phyloP scores from a whole-genome alignment of 2,888 invertebrate species.

The Pemphredon lugubris region DNA sequence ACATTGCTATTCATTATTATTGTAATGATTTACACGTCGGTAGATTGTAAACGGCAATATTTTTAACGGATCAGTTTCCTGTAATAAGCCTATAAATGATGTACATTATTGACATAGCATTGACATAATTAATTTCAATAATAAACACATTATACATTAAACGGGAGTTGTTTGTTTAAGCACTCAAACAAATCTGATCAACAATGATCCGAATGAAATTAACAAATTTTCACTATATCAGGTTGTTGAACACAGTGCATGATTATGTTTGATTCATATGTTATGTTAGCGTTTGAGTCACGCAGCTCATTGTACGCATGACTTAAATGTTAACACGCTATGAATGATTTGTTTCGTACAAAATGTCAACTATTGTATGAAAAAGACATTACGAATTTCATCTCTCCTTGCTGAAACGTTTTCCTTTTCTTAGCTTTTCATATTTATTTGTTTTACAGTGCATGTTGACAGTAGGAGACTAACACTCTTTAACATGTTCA shows the following conservation, averaged over 20 bases:
- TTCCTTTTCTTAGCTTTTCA: neutral
- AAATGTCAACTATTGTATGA: no score
- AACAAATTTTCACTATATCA: no score
- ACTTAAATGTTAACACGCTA: no score
- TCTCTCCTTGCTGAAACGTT: neutral
- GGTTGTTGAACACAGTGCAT: no score
- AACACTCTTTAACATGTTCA: no score
- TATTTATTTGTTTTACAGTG: neutral
- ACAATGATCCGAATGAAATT: neutral
- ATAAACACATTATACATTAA: constrained; percentile 5
- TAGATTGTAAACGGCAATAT: constrained; percentile 9
- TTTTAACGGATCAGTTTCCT: constrained; percentile 29
- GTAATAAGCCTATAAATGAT: constrained; percentile 22
- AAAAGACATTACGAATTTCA: no score
- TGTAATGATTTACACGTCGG: constrained; percentile 16
- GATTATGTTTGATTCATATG: no score
- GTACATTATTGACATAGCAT: constrained; percentile 16
- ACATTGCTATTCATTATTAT: constrained; percentile 22
- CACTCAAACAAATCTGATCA: neutral
- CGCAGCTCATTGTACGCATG: no score
- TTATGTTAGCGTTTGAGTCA: no score
- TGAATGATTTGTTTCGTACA: no score
- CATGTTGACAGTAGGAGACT: constrained; percentile 34
- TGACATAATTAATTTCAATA: constrained; percentile 3
- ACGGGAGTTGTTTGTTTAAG: constrained; percentile 1